Conservation (phyloP, 2,797 vertebrate genomes). For the Gorsachius magnificus region DNA sequence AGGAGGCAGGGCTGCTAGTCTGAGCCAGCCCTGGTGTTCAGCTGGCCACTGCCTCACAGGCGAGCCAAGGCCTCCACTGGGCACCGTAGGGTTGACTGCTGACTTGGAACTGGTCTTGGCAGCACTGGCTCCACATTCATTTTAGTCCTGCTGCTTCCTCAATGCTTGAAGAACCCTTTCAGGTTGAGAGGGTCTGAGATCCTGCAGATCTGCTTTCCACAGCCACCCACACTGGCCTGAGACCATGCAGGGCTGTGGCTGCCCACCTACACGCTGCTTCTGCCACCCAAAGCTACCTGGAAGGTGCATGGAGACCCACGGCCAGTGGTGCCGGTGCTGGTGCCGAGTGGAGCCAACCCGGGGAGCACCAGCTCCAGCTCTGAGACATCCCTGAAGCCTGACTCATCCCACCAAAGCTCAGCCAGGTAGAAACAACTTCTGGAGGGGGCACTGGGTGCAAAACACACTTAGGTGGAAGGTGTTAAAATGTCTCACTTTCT, state of each 20-base stretch:
- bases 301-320: neutral
- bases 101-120: neutral
- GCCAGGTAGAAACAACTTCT: neutral
- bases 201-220: neutral
- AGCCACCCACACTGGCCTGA: neutral
- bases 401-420: neutral
- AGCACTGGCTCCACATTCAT: neutral
- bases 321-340: neutral
- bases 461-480: neutral
- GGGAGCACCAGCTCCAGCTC: neutral
- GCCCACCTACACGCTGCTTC: neutral
- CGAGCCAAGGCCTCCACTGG: neutral
- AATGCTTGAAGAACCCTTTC: neutral
- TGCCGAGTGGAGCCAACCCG: rapidly evolving
- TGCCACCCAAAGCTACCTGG: neutral
- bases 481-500: neutral
- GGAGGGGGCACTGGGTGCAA: neutral
- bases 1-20: neutral
- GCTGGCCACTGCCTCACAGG: rapidly evolving
- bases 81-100: neutral
- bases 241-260: neutral
- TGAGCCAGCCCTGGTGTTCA: neutral
- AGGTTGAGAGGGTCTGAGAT: neutral
- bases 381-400: neutral
- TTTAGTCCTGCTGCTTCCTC: neutral